Base-by-base conservation (phyloP, 1,140 invertebrate genomes). In the Neuroterus valhalla region DNA sequence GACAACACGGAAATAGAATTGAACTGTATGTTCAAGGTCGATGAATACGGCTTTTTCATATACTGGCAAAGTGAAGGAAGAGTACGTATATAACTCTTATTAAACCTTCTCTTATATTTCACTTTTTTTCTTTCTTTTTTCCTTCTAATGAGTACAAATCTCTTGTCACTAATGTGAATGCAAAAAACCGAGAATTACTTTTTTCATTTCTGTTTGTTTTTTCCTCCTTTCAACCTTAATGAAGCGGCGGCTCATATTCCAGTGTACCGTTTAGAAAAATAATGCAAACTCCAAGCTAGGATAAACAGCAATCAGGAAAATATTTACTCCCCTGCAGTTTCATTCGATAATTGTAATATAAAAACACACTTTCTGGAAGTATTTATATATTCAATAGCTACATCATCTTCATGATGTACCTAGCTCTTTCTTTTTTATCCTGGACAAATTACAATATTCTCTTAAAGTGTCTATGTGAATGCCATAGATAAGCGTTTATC, bases 21-120 rank as follows among this genome's bases (percentile, higher is more conserved):
- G 68, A 95, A 95, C 85, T 98, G 97, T 82, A 87, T 94, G 71
- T 98, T 99, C 87, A 96, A 96, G 91, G 98, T 99, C 23, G 98
- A 99, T 88, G 97, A 99, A 88, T 98, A 97, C 92, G 98, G 98
- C 55, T 99, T 99, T 91, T 99, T 99, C 91, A 96, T 99, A 77
- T 98, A 98, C 87, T 99, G 98, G 98, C 98, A 99, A 89, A 98
- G 97, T 86, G 98, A 99, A 79, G 96, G 96, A 75, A 94, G 94
- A 92, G 98, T 99, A 90, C 92, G 92, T 85, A 66, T 68, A 68
- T 38, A 38, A 78, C 46, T 21, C 46, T 44, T 31, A 44, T 67
- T 67, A 67, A 19, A 67, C 42, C 4, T 67, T 15, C 26, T 21
- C 15, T 43, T n/a, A 17, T 12, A 23, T 5, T 38, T n/a, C n/a